Conservation (phyloP, 1,140 invertebrate genomes). For the Drosophila sproati region DNA sequence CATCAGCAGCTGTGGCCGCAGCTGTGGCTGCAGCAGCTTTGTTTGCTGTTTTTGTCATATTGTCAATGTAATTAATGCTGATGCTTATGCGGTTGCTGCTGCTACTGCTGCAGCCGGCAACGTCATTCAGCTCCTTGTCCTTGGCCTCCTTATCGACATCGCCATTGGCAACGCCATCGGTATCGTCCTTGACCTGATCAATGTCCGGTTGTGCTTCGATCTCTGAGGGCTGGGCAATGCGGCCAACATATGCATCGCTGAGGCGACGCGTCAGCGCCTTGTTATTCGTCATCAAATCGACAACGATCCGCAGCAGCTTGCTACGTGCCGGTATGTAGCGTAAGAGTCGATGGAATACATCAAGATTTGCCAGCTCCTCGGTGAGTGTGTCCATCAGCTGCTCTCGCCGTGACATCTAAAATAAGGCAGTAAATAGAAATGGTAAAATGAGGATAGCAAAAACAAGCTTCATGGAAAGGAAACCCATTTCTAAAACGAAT, state of each 20-base stretch:
- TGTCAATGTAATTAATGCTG: not conserved
- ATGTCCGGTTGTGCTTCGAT: not conserved
- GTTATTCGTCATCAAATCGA: constrained; percentile 85
- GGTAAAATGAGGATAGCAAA: not conserved
- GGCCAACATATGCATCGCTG: constrained; percentile 51
- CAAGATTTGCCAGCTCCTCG: constrained; percentile 89
- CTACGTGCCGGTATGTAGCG: constrained; percentile 89
- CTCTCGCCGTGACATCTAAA: constrained; percentile 88
- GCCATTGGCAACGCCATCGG: not conserved
- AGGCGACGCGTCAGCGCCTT: constrained; percentile 63
- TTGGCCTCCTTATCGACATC: not conserved
- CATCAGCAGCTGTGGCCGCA: too few relatives aligned
- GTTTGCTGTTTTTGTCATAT: not conserved
- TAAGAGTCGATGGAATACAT: constrained; percentile 90
- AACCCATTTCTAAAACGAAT: too few relatives aligned
- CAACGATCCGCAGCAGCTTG: constrained; percentile 88
- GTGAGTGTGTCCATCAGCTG: constrained; percentile 87
- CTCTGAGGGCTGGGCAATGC: constrained; percentile 9
- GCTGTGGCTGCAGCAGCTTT: not conserved
- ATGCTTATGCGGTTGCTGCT: not conserved
- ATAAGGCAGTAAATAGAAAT: constrained; percentile 28
- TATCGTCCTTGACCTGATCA: not conserved
- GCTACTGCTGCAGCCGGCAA: not conserved
- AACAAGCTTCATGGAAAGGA: not conserved
- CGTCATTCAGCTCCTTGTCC: not conserved